Percentiles rank a stretch among this genome's conserved stretches.
Evolutionary conservation across 1,140 invertebrate species (phyloP).

Genomic region (Diorhabda sublineata): DNA sequence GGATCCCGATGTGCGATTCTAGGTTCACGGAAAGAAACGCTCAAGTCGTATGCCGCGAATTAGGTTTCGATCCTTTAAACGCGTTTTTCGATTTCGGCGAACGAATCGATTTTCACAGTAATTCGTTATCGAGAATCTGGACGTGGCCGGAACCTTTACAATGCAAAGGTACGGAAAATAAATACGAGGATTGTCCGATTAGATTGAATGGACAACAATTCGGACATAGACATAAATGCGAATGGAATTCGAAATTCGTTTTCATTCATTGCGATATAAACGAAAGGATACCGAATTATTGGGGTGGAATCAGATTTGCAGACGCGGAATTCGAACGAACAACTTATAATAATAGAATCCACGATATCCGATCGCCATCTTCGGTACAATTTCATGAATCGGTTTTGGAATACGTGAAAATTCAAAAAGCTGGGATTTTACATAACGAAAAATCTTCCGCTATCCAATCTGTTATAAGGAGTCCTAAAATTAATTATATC

Average conservation of each 20-base stretch:
- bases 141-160: slow-evolving; percentile 92
- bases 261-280: slow-evolving; percentile 89
- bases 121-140: slow-evolving; percentile 78
- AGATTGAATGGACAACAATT: slow-evolving; percentile 85
- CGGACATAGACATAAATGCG: slow-evolving; percentile 77
- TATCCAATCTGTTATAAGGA: slow-evolving; percentile 81
- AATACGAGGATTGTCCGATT: slow-evolving; percentile 82
- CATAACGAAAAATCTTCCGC: slow-evolving; percentile 94
- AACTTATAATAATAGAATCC: slow-evolving; percentile 74
- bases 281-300: slow-evolving; percentile 71
- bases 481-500: slow-evolving; percentile 76
- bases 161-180: slow-evolving; percentile 78
- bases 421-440: slow-evolving; percentile 91
- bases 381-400: slow-evolving; percentile 66
- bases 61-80: slow-evolving; percentile 88
- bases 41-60: slow-evolving; percentile 89
- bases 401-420: slow-evolving; percentile 75
- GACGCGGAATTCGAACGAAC: slow-evolving; percentile 85
- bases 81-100: slow-evolving; percentile 77
- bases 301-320: slow-evolving; percentile 94
- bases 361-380: slow-evolving; percentile 73
- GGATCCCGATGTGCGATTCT: slow-evolving; percentile 94
- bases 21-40: slow-evolving; percentile 93
- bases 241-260: slow-evolving; percentile 86
- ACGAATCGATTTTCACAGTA: slow-evolving; percentile 79